Conservation (phyloP, 2,797 vertebrate genomes). For the Smutsia gigantea region DNA sequence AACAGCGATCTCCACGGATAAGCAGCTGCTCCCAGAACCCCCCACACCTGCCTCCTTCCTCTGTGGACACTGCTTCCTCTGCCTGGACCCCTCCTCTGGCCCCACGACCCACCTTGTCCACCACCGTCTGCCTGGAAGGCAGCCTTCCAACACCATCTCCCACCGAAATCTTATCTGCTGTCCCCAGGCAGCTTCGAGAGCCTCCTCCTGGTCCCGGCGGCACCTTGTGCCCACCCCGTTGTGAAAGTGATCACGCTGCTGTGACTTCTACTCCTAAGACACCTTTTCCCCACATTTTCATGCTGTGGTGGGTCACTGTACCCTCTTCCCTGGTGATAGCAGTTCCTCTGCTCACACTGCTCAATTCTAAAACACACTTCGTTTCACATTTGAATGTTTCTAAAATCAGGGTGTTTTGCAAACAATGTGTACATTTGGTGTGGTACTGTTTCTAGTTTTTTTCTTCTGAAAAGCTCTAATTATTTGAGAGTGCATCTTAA, state of each 20-base stretch:
- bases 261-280: background rate
- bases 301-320: background rate
- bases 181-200: background rate
- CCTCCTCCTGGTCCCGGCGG: background rate
- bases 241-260: background rate
- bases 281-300: background rate
- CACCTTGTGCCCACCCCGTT: background rate
- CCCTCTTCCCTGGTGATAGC: constrained; percentile 22
- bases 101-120: background rate
- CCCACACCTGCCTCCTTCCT: background rate
- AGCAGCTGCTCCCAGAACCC: constrained; percentile 37
- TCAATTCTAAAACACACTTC: constrained; percentile 20
- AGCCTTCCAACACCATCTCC: background rate
- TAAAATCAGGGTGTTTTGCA: constrained; percentile 45
- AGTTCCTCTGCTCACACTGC: background rate
- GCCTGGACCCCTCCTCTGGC: background rate
- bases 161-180: background rate
- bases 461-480: constrained; percentile 40
- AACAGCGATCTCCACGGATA: background rate
- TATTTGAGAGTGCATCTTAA: constrained; percentile 40
- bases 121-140: background rate
- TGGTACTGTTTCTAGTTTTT: background rate
- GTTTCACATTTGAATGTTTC: constrained; percentile 47
- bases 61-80: background rate
- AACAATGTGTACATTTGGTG: constrained; percentile 6